Evolutionary conservation across 37 sponge, comb jelly and placozoan species (phyloP), one percentile per base, ranked within the genome.

Genomic region (Tethya wilhelma): DNA sequence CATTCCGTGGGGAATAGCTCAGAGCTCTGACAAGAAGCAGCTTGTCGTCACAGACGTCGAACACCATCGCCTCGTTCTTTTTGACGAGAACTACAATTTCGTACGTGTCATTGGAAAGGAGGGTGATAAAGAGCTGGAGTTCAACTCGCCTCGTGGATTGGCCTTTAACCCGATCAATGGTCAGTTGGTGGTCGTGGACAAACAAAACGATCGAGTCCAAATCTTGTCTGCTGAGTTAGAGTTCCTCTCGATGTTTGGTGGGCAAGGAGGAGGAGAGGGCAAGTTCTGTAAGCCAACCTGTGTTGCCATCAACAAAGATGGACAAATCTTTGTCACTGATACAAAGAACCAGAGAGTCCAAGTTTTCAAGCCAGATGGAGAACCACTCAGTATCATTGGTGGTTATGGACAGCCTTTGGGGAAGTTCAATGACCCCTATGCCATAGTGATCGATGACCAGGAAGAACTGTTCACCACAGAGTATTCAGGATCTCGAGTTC

Each of bases 101-200:
- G 7, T 41, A 28, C 5, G 70, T n/a, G 28, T 22, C 23, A 38
- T 75, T 38, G 75, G 75, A 17, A 38, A 59, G n/a, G 62, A 59
- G 59, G 75, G 75, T n/a, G 37, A 68, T 32, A 42, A 55, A 3
- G 29, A 69, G 0, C 26, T 36, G 2, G 30, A 79, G 58, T 45
- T 79, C 58, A 79, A 69, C 12, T 79, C 69, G 30, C 58, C 69
- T 36, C 34, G 69, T 6, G 80, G 80, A n/a, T 20, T 79, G 2
- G 59, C 69, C 58, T 69, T 79, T 26, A 38, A 69, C 38, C 57
- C 56, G 20, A 74, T 19, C 9, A 43, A 79, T 59, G 80, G 70
- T 1, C 34, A 56, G 12, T 26, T 79, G 11, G 56, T 56, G 17
- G 70, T 69, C 23, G 80, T 68, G 25, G 70, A 79, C 12, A 69